phyloP scores from a whole-genome alignment of 1,140 invertebrate species.

The Zaprionus capensis region DNA sequence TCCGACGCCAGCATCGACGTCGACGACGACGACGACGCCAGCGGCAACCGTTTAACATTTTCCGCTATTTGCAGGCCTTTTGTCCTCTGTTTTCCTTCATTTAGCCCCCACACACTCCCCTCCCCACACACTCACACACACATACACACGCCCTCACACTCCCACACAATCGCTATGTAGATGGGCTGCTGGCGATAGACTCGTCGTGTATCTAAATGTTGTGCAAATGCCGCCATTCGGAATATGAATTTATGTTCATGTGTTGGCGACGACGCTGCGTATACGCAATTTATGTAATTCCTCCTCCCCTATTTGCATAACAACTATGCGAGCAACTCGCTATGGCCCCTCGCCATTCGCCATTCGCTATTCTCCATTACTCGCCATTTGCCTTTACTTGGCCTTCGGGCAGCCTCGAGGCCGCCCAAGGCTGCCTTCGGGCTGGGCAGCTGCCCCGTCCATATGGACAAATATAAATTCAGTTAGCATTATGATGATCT shows the following conservation, averaged over 20 bases:
- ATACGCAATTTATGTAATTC: constrained; percentile 82
- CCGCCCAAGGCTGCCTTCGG: background rate
- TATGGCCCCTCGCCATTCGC: background rate
- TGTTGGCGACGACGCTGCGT: constrained; percentile 65
- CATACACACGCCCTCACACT: constrained; percentile 18
- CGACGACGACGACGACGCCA: constrained; percentile 6
- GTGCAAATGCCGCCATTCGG: constrained; percentile 74
- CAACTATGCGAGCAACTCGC: constrained; percentile 59
- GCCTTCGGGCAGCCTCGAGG: constrained; percentile 3
- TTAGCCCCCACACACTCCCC: constrained; percentile 47
- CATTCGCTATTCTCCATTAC: background rate
- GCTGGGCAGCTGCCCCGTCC: background rate
- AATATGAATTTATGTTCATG: constrained; percentile 81
- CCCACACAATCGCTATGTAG: constrained; percentile 6
- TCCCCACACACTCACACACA: constrained; percentile 18
- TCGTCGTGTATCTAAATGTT: constrained; percentile 72
- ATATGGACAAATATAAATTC: constrained; percentile 31
- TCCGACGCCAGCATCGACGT: constrained; percentile 53
- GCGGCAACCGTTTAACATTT: constrained; percentile 75
- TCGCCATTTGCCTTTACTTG: constrained; percentile 24
- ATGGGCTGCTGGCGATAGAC: constrained; percentile 40
- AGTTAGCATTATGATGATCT: constrained; percentile 40
- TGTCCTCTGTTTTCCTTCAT: constrained; percentile 67
- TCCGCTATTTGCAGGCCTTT: constrained; percentile 78
- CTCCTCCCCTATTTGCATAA: constrained; percentile 76